Conservation (phyloP, 2,113 vertebrate genomes). For the Dolichotis patagonum region DNA sequence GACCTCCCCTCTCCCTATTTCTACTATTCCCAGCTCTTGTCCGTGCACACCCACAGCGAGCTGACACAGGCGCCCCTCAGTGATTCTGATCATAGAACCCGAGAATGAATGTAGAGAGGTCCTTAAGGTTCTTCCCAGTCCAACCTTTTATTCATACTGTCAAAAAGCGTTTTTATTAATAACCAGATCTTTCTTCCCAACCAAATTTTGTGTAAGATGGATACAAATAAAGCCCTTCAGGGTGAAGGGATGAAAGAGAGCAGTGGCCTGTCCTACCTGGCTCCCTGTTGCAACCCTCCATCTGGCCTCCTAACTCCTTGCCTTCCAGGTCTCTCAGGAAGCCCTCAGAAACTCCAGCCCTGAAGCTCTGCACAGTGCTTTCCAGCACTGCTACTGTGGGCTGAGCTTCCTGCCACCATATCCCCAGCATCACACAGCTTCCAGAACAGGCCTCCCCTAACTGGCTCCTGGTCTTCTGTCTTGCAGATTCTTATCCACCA, state of each 20-base stretch:
- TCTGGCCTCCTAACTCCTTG: no score
- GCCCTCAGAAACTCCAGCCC: fast-evolving
- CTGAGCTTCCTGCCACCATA: background rate
- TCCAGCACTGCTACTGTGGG: background rate
- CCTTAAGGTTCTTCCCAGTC: background rate
- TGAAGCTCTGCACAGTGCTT: fast-evolving
- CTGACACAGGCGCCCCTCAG: background rate
- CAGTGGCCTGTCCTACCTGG: background rate
- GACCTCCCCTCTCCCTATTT: background rate
- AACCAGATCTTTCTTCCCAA: background rate
- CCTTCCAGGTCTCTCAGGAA: background rate
- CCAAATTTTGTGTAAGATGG: background rate
- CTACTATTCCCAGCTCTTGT: fast-evolving
- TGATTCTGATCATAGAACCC: background rate
- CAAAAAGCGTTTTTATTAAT: background rate
- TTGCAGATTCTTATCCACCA: fast-evolving
- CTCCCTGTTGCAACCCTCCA: background rate
- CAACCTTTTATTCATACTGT: background rate
- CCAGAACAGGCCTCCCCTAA: background rate
- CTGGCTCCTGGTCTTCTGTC: background rate
- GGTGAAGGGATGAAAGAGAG: background rate
- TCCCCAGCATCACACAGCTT: fast-evolving
- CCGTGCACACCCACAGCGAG: fast-evolving
- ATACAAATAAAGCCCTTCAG: background rate
- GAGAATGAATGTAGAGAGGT: background rate